Conservation (phyloP, 2,888 invertebrate species). For the Mythimna albipuncta region DNA sequence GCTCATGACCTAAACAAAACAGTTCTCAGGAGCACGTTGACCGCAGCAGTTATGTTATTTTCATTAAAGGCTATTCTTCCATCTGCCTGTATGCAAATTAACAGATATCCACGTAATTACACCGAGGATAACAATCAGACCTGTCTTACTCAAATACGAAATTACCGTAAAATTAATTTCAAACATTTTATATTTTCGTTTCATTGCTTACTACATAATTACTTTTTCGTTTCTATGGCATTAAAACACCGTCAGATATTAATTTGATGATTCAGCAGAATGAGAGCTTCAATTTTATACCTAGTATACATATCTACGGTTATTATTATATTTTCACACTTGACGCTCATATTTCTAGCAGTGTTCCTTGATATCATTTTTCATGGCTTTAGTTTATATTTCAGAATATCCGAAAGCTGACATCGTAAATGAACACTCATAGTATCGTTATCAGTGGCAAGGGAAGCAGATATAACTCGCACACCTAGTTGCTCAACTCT, state of each 20-base stretch:
- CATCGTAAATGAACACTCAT: constrained; percentile 57
- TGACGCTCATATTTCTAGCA: constrained; percentile 17
- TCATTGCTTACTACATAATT: constrained; percentile 37
- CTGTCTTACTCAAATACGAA: constrained; percentile 73
- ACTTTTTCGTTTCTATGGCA: constrained; percentile 34
- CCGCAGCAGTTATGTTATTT: constrained; percentile 75
- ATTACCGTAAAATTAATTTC: constrained; percentile 77
- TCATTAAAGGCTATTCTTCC: constrained; percentile 76
- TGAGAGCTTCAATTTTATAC: neutral
- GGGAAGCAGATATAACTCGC: constrained; percentile 63
- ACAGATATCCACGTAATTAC: constrained; percentile 79
- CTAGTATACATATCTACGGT: neutral
- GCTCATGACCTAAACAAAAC: constrained; percentile 57
- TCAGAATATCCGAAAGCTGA: constrained; percentile 50
- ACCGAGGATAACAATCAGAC: constrained; percentile 73
- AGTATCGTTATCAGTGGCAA: constrained; percentile 53
- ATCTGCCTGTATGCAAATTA: constrained; percentile 81
- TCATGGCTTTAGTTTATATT: constrained; percentile 46
- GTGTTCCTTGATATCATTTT: constrained; percentile 30
- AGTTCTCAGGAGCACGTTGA: constrained; percentile 81
- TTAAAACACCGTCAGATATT: constrained; percentile 27
- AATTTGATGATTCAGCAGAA: constrained; percentile 47
- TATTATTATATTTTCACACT: constrained; percentile 23
- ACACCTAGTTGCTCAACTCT: constrained; percentile 64
- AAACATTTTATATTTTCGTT: constrained; percentile 36